These are phyloP conservation scores for Umimayanthus kanabou DNA, from an alignment of 92 coral and sea anemone genomes.

Conservation along the genomic window DNA sequence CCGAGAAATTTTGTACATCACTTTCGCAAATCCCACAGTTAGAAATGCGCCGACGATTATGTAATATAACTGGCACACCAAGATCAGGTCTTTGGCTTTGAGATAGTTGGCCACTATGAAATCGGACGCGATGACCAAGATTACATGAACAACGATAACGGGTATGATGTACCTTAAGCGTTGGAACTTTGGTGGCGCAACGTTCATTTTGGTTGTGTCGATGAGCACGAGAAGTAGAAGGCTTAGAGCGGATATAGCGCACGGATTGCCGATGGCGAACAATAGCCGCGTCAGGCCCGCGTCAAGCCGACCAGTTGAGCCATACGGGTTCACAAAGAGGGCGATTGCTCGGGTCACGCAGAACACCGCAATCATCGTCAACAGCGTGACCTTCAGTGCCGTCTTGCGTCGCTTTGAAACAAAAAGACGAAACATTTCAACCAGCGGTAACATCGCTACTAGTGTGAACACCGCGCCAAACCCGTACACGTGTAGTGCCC, in stretches of 20 bases:
- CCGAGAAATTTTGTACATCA: constrained; percentile 79
- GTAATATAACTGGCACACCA: constrained; percentile 83
- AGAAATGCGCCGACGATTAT: constrained; percentile 63
- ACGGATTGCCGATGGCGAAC: constrained; percentile 91
- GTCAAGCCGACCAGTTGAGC: constrained; percentile 59
- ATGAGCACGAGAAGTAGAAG: constrained; percentile 86
- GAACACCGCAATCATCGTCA: constrained; percentile 69
- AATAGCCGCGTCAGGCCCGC: constrained; percentile 60
- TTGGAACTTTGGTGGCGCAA: constrained; percentile 94
- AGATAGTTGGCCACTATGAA: constrained; percentile 71
- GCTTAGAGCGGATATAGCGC: constrained; percentile 83
- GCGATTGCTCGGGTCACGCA: constrained; percentile 75
- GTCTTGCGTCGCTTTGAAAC: constrained; percentile 54
- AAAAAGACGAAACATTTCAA: constrained; percentile 69
- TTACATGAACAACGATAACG: constrained; percentile 73
- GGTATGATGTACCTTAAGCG: constrained; percentile 67
- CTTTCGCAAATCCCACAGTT: constrained; percentile 75
- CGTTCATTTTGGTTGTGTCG: constrained; percentile 94
- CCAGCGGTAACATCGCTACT: constrained; percentile 57
- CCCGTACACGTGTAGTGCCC: constrained; percentile 90
- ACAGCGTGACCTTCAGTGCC: constrained; percentile 71
- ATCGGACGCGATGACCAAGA: constrained; percentile 79
- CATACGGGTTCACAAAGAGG: constrained; percentile 78
- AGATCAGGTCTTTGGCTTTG: constrained; percentile 77
- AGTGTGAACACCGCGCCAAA: constrained; percentile 66